These are phyloP conservation scores for Dromaius novaehollandiae DNA, from an alignment of 2,113 vertebrate genomes.

Conservation along the genomic window DNA sequence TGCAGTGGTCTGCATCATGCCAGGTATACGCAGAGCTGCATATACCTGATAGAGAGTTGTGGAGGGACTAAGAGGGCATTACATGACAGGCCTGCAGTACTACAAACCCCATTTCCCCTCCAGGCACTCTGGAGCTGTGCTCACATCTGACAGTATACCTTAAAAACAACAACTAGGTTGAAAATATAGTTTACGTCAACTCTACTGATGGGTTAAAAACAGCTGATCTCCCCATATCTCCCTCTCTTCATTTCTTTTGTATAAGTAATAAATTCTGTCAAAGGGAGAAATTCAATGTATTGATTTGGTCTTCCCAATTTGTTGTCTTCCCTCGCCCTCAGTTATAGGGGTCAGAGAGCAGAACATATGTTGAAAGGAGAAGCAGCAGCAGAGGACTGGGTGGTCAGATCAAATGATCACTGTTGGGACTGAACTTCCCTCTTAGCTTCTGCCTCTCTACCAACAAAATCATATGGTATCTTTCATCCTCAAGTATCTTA, in stretches of 20 bases:
- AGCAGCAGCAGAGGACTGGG: neutral
- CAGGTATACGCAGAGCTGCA: neutral
- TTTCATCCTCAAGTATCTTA: constrained; percentile 54
- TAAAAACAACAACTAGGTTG: neutral
- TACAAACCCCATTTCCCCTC: neutral
- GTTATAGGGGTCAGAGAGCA: neutral
- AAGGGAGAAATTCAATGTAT: neutral
- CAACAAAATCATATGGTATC: constrained; percentile 45
- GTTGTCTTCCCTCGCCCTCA: neutral
- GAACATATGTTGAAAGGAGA: neutral
- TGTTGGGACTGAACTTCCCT: constrained; percentile 40
- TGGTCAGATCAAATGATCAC: constrained; percentile 25
- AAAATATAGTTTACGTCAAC: neutral
- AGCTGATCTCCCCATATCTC: neutral
- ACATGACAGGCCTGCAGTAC: neutral
- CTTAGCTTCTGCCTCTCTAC: constrained; percentile 53
- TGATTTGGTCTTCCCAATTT: constrained; percentile 1
- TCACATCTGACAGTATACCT: neutral
- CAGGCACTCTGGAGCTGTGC: neutral
- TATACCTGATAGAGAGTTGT: neutral
- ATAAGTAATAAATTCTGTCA: neutral
- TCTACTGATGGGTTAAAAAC: neutral
- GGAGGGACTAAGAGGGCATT: neutral
- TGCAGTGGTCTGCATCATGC: neutral
- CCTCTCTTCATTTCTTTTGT: neutral